Base-by-base conservation (phyloP, 2,797 vertebrate species). In the Sylvia borin region DNA sequence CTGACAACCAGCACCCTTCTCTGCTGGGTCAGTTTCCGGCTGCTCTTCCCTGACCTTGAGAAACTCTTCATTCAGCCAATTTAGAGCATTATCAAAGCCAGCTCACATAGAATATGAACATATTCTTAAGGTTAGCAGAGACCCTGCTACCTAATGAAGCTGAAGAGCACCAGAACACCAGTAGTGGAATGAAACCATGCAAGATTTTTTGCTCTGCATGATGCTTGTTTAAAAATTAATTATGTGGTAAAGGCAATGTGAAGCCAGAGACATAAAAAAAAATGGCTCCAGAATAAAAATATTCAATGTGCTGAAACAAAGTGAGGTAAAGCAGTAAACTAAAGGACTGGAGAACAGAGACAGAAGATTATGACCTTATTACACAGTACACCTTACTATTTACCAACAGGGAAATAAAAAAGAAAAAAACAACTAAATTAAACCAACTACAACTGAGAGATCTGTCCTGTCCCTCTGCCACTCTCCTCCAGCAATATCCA, bases 21-120 rank as follows among this genome's bases (percentile, higher is more conserved):
- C 47, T 34, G 22, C 31, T 60, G 34, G 27, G 13, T 19, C 34
- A 27, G 0, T 18, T 53, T 66, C 22, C 22, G 72, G 13, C 53
- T 26, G 29, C 31, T 54, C 34, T 60, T 34, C 21, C 11, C 40
- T 1, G 0, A 6, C 7, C 4, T 27, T 32, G 34, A 26, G 53
- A 26, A 84, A 9, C 11, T 26, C 31, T 17, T 42, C 34, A 55
- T 48, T 60, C 40, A 50, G 48, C 3, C 64, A 76, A 4, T 14
- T 18, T 5, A 81, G n/a, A 87, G 26, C 24, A 57, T 3, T 6
- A 55, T 17, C 29, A 57, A 82, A 89, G 17, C 32, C 89, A 87
- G 34, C 8, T 32, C 38, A 53, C 6, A 15, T 1, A 60, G 25
- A 68, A 53, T 29, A 34, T 16, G 3, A 60, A 10, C 5, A 8